Evolutionary conservation across 2,113 vertebrate species (phyloP), one percentile per base, ranked within the genome.

Genomic region (Actenoides hombroni): DNA sequence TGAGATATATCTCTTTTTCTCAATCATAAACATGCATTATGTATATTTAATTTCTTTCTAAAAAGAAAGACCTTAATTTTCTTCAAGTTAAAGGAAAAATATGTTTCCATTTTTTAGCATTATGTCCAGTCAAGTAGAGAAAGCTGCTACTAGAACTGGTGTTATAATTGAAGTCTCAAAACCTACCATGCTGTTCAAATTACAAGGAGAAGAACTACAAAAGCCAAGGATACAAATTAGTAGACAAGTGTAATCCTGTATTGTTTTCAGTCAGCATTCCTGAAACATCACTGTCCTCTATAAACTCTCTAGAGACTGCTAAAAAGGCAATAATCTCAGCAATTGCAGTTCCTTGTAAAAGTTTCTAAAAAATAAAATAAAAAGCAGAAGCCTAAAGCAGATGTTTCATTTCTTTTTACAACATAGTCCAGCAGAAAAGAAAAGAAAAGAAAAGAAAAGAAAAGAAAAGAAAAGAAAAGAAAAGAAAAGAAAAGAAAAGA

Each of bases 191-290:
- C 74, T 69, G 73, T 31, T 75, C 37, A 79, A 94, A 88, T 95
- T 89, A 63, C n/a, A 87, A 87, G 77, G 82, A 91, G 64, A 90
- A 90, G 53, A 88, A 85, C 40, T 74, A 63, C 3, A 4, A 90
- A 92, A 83, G 44, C 39, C 54, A 84, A 88, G 42, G 48, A 75
- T 64, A 88, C 53, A 82, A 84, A 93, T 81, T 59, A 92, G 56
- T 24, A 88, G 56, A 56, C 29, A 78, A 75, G 48, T 31, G 35
- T 90, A 96, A 76, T n/a, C 65, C n/a, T 24, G 31, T 49, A 81
- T 92, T 94, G 75, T 84, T 94, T 93, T 91, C 75, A 79, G 44
- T 82, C 77, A 86, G 57, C 69, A 54, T 48, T 93, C 93, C 59
- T 89, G 35, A 84, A 96, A 88, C 39, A 42, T 53, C 80, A 57